Evolutionary conservation across 2,113 vertebrate genomes (phyloP).

Genomic region (Amblyopsis rosae): DNA sequence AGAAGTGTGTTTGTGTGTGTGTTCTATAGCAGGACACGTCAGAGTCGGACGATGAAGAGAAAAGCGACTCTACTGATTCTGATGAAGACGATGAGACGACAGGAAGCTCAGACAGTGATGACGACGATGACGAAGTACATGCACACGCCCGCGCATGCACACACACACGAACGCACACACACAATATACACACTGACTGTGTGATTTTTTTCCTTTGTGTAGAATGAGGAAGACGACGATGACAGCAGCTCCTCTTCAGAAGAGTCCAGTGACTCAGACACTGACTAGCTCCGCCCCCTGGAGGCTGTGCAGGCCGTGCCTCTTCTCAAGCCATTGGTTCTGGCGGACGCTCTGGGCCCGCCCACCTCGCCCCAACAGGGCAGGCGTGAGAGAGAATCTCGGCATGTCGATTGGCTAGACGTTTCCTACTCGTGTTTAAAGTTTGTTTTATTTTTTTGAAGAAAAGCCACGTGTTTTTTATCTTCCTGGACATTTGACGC

Average conservation of each 20-base stretch:
- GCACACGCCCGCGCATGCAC: too few relatives aligned
- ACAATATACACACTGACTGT: neutral
- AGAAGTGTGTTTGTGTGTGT: constrained; percentile 1
- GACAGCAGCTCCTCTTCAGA: constrained; percentile 69
- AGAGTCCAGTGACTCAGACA: constrained; percentile 74
- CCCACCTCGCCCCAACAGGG: constrained; percentile 8
- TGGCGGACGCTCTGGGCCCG: constrained; percentile 8
- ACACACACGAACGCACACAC: too few relatives aligned
- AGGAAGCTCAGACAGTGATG: constrained; percentile 70
- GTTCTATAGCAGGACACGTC: constrained; percentile 73
- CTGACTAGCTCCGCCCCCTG: constrained; percentile 66
- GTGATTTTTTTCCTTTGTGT: constrained; percentile 1
- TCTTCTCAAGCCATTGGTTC: constrained; percentile 51
- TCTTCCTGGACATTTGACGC: constrained; percentile 27
- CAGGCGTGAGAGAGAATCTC: neutral
- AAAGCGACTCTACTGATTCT: constrained; percentile 71
- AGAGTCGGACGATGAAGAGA: constrained; percentile 73
- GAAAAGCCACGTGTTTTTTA: constrained; percentile 30
- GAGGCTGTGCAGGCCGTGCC: constrained; percentile 74
- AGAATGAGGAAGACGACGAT: constrained; percentile 71
- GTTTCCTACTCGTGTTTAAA: neutral
- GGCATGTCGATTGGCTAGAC: neutral
- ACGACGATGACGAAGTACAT: constrained; percentile 57
- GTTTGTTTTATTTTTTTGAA: constrained; percentile 33
- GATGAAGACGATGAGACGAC: constrained; percentile 77